Evolutionary conservation across 53 echinoderm and acorn worm genomes (phyloP).

Genomic region (Apostichopus leukothele): DNA sequence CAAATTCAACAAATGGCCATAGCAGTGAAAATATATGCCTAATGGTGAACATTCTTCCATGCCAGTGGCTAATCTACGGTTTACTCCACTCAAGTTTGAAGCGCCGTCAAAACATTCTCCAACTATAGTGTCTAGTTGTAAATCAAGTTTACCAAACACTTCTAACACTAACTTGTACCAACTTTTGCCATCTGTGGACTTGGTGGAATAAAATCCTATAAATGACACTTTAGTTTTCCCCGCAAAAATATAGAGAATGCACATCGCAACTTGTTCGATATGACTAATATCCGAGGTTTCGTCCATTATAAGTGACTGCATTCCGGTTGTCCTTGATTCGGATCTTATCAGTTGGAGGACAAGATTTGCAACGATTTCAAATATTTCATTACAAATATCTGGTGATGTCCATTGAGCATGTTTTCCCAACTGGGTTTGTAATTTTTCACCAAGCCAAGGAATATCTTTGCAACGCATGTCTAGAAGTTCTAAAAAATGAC

Average conservation of each 20-base stretch:
- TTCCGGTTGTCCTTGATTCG: not conserved
- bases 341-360: not conserved
- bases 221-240: constrained; percentile 18
- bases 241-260: not conserved
- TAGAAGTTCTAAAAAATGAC: not conserved
- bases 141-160: constrained; percentile 9
- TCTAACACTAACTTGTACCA: constrained; percentile 14
- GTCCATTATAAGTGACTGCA: not conserved
- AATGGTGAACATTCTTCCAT: constrained; percentile 30
- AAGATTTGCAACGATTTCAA: not conserved
- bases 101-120: constrained; percentile 27
- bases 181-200: constrained; percentile 18
- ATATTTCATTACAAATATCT: not conserved
- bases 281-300: constrained; percentile 35
- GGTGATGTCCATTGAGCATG: constrained; percentile 27
- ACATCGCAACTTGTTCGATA: not conserved
- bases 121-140: constrained; percentile 40
- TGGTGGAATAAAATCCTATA: constrained; percentile 32
- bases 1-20: constrained; percentile 26
- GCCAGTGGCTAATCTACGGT: constrained; percentile 7
- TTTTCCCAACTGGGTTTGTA: not conserved
- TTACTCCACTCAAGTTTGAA: constrained; percentile 36
- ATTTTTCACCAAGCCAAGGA: constrained; percentile 1
- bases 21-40: constrained; percentile 34
- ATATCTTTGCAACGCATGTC: not conserved